Evolutionary conservation across 1,140 invertebrate species (phyloP), one percentile per base, ranked within the genome.

Genomic region (Anagrus nilaparvatae): DNA sequence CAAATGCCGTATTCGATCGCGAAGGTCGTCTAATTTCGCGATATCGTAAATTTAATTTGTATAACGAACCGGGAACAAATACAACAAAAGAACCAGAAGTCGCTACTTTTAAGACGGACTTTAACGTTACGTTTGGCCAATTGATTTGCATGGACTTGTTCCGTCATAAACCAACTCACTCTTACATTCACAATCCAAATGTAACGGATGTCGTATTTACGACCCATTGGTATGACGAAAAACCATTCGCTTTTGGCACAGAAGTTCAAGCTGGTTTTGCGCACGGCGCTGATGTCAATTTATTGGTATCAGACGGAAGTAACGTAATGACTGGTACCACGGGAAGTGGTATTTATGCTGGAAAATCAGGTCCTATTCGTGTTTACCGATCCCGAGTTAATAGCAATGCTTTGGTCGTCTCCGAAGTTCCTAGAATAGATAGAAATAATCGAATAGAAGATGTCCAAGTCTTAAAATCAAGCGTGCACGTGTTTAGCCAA

Each of bases 31-130:
- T 76, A 18, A 65, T 75, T 43, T 59, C 50, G 34, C 78, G 79
- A 31, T 91, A 90, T 55, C 76, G 82, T n/a, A 91, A 91, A 59
- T 74, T 71, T 12, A 79, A 88, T 61, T 57, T 86, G 0, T 84
- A 76, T 43, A 24, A 23, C 12, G 82, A 79, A 54, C 19, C 46
- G 0, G 59, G 59, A 4, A 61, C 76, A n/a, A 71, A 73, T 32
- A 61, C 54, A 16, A 76, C 78, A 18, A 41, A 51, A 7, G 45
- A 58, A 47, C 59, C 72, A 10, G 67, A 78, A 46, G 23, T 70
- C 0, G 60, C 68, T 0, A 72, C 61, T 4, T 90, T 92, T 46
- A 61, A 66, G 5, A 90, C 87, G 0, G 84, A 88, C 58, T 92
- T 91, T 53, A 79, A 80, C 5, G 82, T 87, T 0, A 78, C 69